Evolutionary conservation across 2,888 invertebrate species (phyloP), one percentile per base, ranked within the genome.

Genomic region (Pristionchus fissidentatus): DNA sequence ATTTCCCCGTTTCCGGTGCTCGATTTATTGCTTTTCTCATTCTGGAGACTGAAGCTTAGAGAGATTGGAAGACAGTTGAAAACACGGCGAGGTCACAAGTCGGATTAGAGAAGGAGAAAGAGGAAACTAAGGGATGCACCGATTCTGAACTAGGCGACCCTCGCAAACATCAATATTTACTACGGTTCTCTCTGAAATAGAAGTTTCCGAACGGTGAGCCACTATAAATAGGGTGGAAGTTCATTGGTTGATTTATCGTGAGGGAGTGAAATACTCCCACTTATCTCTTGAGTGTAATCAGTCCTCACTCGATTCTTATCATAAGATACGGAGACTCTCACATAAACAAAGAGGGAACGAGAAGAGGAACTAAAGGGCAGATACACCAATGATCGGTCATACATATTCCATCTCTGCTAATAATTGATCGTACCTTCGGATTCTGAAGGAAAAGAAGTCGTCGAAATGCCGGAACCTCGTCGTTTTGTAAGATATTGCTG

Each of bases 1-100:
- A 70, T 70, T 70, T 70, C 3, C 70, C 43, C 70, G 70, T 70
- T 70, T 70, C 70, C 70, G 70, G 70, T 70, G n/a, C 70, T 38
- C 38, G 70, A 70, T 70, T 70, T 32, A 70, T 70, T 41, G 41
- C 38, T 70, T 35, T 70, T 32, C 70, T 41, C 43, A 38, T 41
- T 38, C 41, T 13, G 70, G 70, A 70, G 70, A 70, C 15, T 35
- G n/a, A n/a, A 38, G 66, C 35, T 32, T 10, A 66, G 62, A 62
- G 29, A 57, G 57, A 57, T 57, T 10, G 57, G 57, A 57, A 29
- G 26, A 10, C 1, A 26, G 22, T 10, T n/a, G 57, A 57, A 29
- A 10, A 10, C 1, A 26, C 8, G 57, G 22, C 4, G 38, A 41
- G 70, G 70, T 66, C 62, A 38, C 35, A 35, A 35, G 13, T 35